Evolutionary conservation across 2,888 invertebrate genomes (phyloP).

Genomic region (Rhagophthalmus giganteus): DNA sequence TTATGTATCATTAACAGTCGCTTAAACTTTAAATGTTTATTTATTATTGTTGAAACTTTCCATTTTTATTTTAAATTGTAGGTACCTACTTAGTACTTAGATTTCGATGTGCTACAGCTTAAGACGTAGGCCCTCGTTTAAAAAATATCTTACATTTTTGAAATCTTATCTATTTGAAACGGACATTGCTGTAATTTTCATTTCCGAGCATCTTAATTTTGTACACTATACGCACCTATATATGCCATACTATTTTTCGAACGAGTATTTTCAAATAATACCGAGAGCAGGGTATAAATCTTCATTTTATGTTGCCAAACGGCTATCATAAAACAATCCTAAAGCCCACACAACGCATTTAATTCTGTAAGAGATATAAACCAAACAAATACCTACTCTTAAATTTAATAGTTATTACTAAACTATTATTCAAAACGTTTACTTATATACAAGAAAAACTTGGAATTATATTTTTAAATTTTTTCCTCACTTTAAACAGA

Average conservation of each 20-base stretch:
- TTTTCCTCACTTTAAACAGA: constrained; percentile 18
- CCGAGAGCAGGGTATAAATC: constrained; percentile 18
- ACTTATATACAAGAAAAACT: not conserved
- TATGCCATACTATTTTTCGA: too few species aligned
- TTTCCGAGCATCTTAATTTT: too few species aligned
- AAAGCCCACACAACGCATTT: constrained; percentile 13
- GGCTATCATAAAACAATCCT: constrained; percentile 20
- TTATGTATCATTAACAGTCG: constrained; percentile 18
- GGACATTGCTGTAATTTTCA: too few species aligned
- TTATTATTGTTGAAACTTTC: too few species aligned
- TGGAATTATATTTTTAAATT: constrained; percentile 9
- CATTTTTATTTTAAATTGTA: too few species aligned
- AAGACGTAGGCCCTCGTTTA: too few species aligned
- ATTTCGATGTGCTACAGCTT: too few species aligned
- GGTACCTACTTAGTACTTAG: too few species aligned
- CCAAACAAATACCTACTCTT: constrained; percentile 1
- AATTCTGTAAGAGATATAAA: constrained; percentile 12
- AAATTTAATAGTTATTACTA: not conserved
- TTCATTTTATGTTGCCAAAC: constrained; percentile 18
- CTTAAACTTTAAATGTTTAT: too few species aligned
- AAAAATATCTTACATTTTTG: too few species aligned
- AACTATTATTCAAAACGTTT: not conserved
- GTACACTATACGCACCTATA: too few species aligned
- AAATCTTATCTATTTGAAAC: too few species aligned
- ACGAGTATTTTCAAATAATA: constrained; percentile 9